phyloP scores from a whole-genome alignment of 2,888 invertebrate species.

The Noctua janthe region DNA sequence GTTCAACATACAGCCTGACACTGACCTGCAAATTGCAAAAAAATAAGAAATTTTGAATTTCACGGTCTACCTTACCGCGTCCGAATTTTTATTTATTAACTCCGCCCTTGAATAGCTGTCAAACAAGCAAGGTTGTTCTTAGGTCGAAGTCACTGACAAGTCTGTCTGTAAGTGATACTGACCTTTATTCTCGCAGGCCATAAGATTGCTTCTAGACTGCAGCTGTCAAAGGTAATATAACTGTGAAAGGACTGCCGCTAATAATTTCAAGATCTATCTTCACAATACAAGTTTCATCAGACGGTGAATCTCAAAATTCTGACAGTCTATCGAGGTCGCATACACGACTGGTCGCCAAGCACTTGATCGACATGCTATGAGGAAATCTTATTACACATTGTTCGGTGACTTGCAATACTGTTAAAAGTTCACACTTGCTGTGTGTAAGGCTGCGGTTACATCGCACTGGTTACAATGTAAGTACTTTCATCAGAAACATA shows the following conservation, averaged over 20 bases:
- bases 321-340: conserved; percentile 52
- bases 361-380: conserved; percentile 56
- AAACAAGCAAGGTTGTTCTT: neutral
- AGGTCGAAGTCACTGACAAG: neutral
- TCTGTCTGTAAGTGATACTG: neutral
- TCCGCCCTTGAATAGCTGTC: neutral
- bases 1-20: no score
- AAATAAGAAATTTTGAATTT: no score
- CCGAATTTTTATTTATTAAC: no score
- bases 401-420: conserved; percentile 60
- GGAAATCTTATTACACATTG: conserved; percentile 56
- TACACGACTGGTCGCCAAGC: conserved; percentile 25
- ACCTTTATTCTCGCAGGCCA: neutral
- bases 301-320: conserved; percentile 39
- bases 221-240: neutral
- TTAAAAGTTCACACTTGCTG: conserved; percentile 58
- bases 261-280: neutral
- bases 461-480: neutral
- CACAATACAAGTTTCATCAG: conserved; percentile 28
- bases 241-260: neutral
- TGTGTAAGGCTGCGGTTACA: neutral
- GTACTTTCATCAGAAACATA: neutral
- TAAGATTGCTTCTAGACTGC: neutral
- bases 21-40: no score
- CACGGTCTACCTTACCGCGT: neutral